Base-by-base conservation (phyloP, 1,140 invertebrate species). In the Mylabris phalerata region DNA sequence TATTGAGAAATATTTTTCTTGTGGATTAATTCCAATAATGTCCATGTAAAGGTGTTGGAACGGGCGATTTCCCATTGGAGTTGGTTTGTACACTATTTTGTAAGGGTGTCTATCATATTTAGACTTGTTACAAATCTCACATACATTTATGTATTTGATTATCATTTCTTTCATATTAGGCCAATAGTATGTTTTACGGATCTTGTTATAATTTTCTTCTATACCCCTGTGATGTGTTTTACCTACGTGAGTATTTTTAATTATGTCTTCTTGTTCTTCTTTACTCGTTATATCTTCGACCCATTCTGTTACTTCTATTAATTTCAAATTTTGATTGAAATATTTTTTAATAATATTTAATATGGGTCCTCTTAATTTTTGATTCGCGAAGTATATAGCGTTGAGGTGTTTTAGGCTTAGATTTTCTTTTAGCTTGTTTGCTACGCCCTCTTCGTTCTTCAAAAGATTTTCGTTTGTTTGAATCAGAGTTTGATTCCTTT, bases 101-200 rank as follows among this genome's bases (percentile, higher is more conserved):
- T 51, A 40, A 39, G 38, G 50, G n/a, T 51, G 27, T 51, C 50
- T 51, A 40, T 51, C 50, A 11, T 51, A 51, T 40, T 51, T 51
- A 6, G 50, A 7, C 4, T 13, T 7, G 6, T 40, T n/a, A 13
- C 50, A 51, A 10, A 5, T 40, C 10, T 51, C 39, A 13, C 50
- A 51, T 0, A 2, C 4, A n/a, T 32, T 39, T 4, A 40, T 43
- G 24, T 13, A 40, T 41, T 39, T n/a, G n/a, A n/a, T n/a, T n/a
- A n/a, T n/a, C n/a, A n/a, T n/a, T 42, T 42, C 1, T 42, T 42
- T 42, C 9, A 42, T 42, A 9, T 42, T 6, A 4, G 41, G 41
- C 41, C 41, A 42, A 10, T n/a, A 42, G 41, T 42, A 42, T n/a
- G 9, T 42, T 42, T 42, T 42, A 42, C 3, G 13, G 1, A 13